Evolutionary conservation across 2,888 invertebrate species (phyloP), one percentile per base, ranked within the genome.

Genomic region (Mimachlamys varia): DNA sequence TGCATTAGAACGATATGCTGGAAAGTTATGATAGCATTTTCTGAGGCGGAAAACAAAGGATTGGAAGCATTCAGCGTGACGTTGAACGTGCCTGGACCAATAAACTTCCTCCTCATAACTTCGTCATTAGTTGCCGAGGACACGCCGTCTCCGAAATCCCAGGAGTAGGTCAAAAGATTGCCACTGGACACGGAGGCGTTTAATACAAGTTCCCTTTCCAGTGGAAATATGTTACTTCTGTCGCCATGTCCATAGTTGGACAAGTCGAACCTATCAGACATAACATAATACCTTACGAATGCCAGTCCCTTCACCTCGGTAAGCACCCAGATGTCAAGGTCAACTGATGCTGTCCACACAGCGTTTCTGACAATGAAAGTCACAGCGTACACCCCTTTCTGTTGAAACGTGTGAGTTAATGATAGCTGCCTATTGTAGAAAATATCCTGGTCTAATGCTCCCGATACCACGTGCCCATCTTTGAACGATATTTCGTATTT

Each of bases 181-280:
- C 95, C 95, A 44, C 91, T 93, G 0, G 88, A 89, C 13, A 94
- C 88, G 4, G 88, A 89, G 38, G 92, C 87, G 22, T 90, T 91
- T 87, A 95, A 93, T 38, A 92, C 92, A 4, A 94, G 89, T 53
- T 91, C 88, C 27, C 95, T 89, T 90, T 94, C 94, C 13, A 94
- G 76, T 17, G 95, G 94, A 58, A 93, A 94, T 2, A 93, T 92
- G 88, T 92, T 90, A 53, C 88, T 88, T 22, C 58, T 33, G 19
- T 49, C 38, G 0, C 95, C 95, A 91, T 94, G 93, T n/a, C 95
- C 95, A n/a, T 91, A 90, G 49, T 91, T 92, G n/a, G 93, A 88
- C 1, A 88, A 89, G 76, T 91, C 92, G 27, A 91, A 91, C 38
- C 90, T 92, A 87, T 94, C 93, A 15, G 94, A 93, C 37, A 92